Conservation (phyloP, 2,888 invertebrate genomes). For the Xestoiulus laeticollis region DNA sequence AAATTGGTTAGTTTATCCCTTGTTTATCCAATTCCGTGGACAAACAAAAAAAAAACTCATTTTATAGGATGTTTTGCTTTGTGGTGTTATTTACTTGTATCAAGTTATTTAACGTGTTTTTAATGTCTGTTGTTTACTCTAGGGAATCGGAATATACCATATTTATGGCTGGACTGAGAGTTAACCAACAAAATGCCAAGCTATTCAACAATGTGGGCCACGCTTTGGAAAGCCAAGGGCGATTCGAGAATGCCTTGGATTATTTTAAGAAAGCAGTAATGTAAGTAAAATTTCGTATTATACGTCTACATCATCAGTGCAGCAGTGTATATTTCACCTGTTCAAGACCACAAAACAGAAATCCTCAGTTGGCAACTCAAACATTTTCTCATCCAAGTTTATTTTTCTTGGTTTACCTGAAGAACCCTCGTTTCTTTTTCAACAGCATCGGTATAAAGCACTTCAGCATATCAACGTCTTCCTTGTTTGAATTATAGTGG, state of each 20-base stretch:
- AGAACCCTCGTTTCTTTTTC: too few species aligned
- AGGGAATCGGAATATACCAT: slow-evolving; percentile 85
- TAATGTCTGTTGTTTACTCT: slow-evolving; percentile 6
- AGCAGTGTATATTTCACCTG: not conserved
- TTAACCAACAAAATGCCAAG: slow-evolving; percentile 90
- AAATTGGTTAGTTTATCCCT: not conserved
- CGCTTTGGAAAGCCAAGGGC: slow-evolving; percentile 82
- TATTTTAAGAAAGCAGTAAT: slow-evolving; percentile 92
- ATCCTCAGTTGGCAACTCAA: not conserved
- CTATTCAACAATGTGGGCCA: slow-evolving; percentile 97
- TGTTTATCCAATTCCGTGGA: not conserved
- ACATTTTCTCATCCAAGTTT: not conserved
- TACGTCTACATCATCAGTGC: not conserved
- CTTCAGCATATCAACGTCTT: not conserved
- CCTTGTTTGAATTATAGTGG: slow-evolving; percentile 13
- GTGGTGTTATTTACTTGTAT: not conserved
- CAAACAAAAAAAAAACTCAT: not conserved
- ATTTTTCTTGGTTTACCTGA: not conserved
- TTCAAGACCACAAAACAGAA: not conserved
- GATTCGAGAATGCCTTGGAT: slow-evolving; percentile 78
- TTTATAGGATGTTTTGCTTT: not conserved
- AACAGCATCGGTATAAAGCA: not conserved
- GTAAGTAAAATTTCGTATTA: slow-evolving; percentile 61
- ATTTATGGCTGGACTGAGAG: slow-evolving; percentile 88
- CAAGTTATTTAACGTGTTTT: not conserved